phyloP scores from a whole-genome alignment of 2,888 invertebrate genomes.

The Heteromurus nitidus region DNA sequence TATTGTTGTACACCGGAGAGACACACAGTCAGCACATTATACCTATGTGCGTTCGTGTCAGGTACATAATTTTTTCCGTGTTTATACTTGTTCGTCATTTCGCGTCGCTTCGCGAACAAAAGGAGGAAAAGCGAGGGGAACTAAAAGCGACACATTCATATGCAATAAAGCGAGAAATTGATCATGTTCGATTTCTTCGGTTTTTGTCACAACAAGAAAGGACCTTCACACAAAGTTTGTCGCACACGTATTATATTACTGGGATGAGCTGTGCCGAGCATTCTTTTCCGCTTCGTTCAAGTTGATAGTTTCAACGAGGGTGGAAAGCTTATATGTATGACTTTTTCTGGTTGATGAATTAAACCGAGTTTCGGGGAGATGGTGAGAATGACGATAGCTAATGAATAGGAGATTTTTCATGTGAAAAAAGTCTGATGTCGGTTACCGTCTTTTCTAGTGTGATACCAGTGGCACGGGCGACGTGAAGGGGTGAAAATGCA shows the following conservation, averaged over 20 bases:
- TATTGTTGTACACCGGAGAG: constrained; percentile 22
- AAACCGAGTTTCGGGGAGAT: not conserved
- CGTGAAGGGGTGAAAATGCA: constrained; percentile 41
- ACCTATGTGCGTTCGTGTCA: constrained; percentile 28
- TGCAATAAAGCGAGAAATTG: constrained; percentile 72
- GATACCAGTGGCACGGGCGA: constrained; percentile 59
- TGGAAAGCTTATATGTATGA: not conserved
- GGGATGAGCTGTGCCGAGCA: constrained; percentile 7
- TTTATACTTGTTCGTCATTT: constrained; percentile 53
- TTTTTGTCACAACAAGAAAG: constrained; percentile 60
- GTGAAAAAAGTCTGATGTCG: constrained; percentile 41
- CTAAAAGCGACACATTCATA: constrained; percentile 66
- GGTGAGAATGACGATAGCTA: constrained; percentile 48
- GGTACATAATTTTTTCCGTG: constrained; percentile 42
- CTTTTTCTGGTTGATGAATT: not conserved
- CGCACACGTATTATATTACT: constrained; percentile 34
- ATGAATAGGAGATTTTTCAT: constrained; percentile 35
- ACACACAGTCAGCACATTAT: constrained; percentile 13
- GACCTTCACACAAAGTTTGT: constrained; percentile 48
- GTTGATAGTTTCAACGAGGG: constrained; percentile 62
- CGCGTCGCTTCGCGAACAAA: constrained; percentile 36
- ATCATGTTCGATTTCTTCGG: constrained; percentile 70
- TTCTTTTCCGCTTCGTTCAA: constrained; percentile 26
- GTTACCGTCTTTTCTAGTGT: constrained; percentile 46
- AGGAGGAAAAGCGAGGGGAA: constrained; percentile 54